These are phyloP conservation scores for Montipora efflorescens DNA, from an alignment of 64 coral and sea anemone genomes.

Conservation along the genomic window DNA sequence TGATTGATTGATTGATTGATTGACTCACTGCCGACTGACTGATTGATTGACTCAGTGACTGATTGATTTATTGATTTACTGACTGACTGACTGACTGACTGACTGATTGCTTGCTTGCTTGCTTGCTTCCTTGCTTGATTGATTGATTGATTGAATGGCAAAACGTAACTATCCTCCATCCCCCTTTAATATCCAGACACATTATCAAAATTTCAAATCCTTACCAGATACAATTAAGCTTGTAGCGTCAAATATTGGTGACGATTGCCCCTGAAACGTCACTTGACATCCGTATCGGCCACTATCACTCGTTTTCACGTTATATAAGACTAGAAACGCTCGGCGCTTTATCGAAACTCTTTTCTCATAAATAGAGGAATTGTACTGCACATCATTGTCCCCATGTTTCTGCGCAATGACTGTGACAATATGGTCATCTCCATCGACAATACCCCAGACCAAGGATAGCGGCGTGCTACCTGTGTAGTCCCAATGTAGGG, in stretches of 20 bases:
- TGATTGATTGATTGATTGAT: background rate
- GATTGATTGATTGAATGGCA: background rate
- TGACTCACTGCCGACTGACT: background rate
- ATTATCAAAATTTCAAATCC: no score
- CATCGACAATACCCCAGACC: background rate
- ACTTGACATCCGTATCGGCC: conserved; percentile 20
- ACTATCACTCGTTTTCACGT: conserved; percentile 16
- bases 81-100: background rate
- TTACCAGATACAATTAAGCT: conserved; percentile 14
- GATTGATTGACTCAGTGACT: background rate
- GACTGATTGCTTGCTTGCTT: background rate
- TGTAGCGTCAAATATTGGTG: background rate
- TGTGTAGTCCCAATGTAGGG: conserved; percentile 30
- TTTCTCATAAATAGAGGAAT: background rate
- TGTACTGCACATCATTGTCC: conserved; percentile 3
- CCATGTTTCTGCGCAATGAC: conserved; percentile 23
- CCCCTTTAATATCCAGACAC: no score
- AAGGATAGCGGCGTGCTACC: background rate
- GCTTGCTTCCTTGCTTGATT: background rate
- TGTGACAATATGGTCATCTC: background rate
- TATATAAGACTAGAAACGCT: background rate
- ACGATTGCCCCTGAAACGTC: background rate
- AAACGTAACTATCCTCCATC: no score
- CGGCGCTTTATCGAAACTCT: background rate
- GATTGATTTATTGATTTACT: background rate